These are phyloP conservation scores for Yponomeuta malinellus DNA, from an alignment of 2,888 invertebrate species.

Conservation along the genomic window DNA sequence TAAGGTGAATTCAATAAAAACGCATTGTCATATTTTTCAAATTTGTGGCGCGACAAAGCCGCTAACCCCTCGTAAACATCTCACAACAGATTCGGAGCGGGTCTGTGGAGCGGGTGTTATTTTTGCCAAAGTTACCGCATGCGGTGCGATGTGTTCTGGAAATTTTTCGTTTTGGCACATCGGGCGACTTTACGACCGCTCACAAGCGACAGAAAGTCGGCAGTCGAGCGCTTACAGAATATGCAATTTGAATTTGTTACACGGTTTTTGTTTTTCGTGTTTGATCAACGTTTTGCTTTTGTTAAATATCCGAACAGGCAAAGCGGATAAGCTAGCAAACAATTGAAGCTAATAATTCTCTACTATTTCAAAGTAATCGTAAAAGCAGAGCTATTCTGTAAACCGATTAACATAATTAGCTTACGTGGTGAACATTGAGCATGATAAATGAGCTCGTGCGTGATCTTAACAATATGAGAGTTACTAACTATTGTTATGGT, in stretches of 20 bases:
- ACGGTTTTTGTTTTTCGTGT: not conserved
- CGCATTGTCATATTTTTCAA: conserved; percentile 15
- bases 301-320: not conserved
- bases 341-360: not conserved
- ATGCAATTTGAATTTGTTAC: not conserved
- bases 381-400: conserved; percentile 31
- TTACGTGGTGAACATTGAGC: conserved; percentile 32
- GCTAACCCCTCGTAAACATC: conserved; percentile 31
- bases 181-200: conserved; percentile 3
- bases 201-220: conserved; percentile 9
- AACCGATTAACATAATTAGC: conserved; percentile 29
- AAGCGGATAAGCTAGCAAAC: not conserved
- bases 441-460: conserved; percentile 43
- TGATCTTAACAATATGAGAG: conserved; percentile 48
- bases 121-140: conserved; percentile 11
- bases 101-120: conserved; percentile 19
- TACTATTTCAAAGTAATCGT: conserved; percentile 19
- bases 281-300: not conserved
- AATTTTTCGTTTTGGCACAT: conserved; percentile 1
- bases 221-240: not conserved
- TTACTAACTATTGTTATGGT: not conserved
- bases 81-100: conserved; percentile 22
- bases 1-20: not conserved
- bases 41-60: conserved; percentile 27
- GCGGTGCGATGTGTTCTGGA: not conserved